These are phyloP conservation scores for Blomia tropicalis DNA, from an alignment of 2,888 invertebrate species.

Conservation along the genomic window DNA sequence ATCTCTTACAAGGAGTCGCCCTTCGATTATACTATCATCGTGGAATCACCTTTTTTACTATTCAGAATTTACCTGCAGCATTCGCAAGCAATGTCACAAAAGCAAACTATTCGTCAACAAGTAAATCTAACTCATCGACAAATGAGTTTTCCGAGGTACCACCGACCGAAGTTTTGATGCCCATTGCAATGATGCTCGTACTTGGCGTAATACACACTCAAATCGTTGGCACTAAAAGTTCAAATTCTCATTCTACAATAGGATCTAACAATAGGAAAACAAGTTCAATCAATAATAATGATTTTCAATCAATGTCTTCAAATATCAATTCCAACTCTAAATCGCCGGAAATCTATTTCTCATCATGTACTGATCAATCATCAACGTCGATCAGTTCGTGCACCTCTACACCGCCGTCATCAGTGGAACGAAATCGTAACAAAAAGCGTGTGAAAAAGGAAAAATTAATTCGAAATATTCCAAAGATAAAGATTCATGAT, in stretches of 20 bases:
- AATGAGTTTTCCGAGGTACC: slow-evolving; percentile 43
- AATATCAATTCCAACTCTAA: not conserved
- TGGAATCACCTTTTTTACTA: not conserved
- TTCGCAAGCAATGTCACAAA: not conserved
- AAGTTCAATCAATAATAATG: not conserved
- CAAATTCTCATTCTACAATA: not conserved
- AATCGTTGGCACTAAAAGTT: slow-evolving; percentile 41
- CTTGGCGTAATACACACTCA: slow-evolving; percentile 62
- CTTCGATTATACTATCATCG: slow-evolving; percentile 41
- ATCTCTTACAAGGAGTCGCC: slow-evolving; percentile 54
- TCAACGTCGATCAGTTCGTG: not conserved
- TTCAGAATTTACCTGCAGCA: not conserved
- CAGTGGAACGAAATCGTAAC: not conserved
- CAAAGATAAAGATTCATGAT: not conserved
- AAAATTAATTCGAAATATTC: not conserved
- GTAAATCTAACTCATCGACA: not conserved
- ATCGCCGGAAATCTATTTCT: not conserved
- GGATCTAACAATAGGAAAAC: not conserved
- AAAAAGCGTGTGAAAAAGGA: slow-evolving; percentile 14
- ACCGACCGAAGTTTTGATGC: slow-evolving; percentile 53
- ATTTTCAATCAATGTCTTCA: too few species aligned
- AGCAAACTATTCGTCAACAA: not conserved
- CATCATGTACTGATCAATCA: not conserved
- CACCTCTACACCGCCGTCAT: not conserved
- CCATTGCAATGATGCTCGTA: slow-evolving; percentile 53